These are phyloP conservation scores for Knipowitschia caucasica DNA, from an alignment of 2,797 vertebrate species.

Conservation along the genomic window DNA sequence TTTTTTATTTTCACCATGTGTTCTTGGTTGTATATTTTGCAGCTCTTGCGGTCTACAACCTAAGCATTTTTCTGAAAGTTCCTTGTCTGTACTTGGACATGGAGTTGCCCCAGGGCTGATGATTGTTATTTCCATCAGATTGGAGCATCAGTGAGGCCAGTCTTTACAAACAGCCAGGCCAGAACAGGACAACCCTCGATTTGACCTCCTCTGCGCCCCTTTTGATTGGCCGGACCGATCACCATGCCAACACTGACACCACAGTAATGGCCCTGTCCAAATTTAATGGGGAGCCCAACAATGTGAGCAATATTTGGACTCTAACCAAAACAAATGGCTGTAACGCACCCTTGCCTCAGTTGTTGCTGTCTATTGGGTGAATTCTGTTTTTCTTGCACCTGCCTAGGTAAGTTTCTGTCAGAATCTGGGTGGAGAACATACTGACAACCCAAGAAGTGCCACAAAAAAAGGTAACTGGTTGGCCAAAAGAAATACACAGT, in stretches of 20 bases:
- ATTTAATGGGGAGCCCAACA: slow-evolving; percentile 56
- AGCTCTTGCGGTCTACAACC: too few species aligned
- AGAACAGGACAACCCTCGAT: slow-evolving; percentile 88
- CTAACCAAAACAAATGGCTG: background rate
- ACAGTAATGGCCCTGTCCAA: slow-evolving; percentile 56
- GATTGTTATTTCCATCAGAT: slow-evolving; percentile 73
- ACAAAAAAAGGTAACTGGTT: slow-evolving; percentile 67
- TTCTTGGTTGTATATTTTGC: background rate
- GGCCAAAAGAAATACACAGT: background rate
- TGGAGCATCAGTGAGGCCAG: slow-evolving; percentile 75
- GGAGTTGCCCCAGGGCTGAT: slow-evolving; percentile 14
- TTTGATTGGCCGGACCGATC: slow-evolving; percentile 83
- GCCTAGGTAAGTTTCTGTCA: slow-evolving; percentile 72
- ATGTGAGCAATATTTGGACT: slow-evolving; percentile 68
- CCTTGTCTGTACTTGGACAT: background rate
- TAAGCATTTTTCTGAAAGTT: slow-evolving; percentile 8
- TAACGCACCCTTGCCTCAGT: slow-evolving; percentile 3
- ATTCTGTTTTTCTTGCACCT: slow-evolving; percentile 23
- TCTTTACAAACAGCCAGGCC: slow-evolving; percentile 80
- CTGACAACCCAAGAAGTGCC: slow-evolving; percentile 28
- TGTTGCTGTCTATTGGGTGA: slow-evolving; percentile 6
- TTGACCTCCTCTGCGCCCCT: slow-evolving; percentile 84
- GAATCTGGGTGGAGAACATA: slow-evolving; percentile 67
- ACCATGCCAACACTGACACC: slow-evolving; percentile 72
- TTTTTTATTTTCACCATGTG: too few species aligned